Evolutionary conservation across 2,797 vertebrate genomes (phyloP), one percentile per base, ranked within the genome.

Genomic region (Pyrocephalus nanus): DNA sequence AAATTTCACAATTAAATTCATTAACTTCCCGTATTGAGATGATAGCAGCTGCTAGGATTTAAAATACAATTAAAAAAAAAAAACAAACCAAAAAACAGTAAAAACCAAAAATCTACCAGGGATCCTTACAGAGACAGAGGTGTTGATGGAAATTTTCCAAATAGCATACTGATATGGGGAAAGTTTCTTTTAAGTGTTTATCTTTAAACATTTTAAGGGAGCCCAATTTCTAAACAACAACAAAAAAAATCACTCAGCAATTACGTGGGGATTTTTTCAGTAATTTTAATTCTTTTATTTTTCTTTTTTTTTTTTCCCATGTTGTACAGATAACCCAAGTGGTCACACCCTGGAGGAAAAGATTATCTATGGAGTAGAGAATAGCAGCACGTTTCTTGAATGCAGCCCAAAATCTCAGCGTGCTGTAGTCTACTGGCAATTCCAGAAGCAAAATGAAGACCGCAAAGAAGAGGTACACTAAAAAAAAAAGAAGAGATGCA

Each of bases 341-440:
- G 98, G 98, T 30, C 98, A 98, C 26, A 98, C 97, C 29, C 93
- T 99, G 74, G 97, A 98, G 92, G 99, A 99, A 93, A 99, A 98
- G 97, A 98, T 98, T 22, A 99, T 99, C 92, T 99, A 99, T 36
- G 99, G 99, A 15, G 99, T 99, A 94, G 99, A 99, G 96, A 99
- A 99, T 88, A 99, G 99, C 98, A 99, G 99, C 96, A 99, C 99
- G 5, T 99, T 99, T 93, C 98, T 99, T 72, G 99, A 99, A 96
- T 99, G 99, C 96, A 99, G 98, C 86, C 98, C 99, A 0, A 99
- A 99, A 95, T 99, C 99, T 73, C 99, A 99, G 96, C 98, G 98
- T 95, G 99, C 99, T 0, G 82, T 98, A 30, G 98, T 99, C n/a
- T 98, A 99, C 57, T 99, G 99, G 99, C 99, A 99, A 94, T 99